Conservation (phyloP, 1,140 invertebrate species). For the Drosophila auraria region DNA sequence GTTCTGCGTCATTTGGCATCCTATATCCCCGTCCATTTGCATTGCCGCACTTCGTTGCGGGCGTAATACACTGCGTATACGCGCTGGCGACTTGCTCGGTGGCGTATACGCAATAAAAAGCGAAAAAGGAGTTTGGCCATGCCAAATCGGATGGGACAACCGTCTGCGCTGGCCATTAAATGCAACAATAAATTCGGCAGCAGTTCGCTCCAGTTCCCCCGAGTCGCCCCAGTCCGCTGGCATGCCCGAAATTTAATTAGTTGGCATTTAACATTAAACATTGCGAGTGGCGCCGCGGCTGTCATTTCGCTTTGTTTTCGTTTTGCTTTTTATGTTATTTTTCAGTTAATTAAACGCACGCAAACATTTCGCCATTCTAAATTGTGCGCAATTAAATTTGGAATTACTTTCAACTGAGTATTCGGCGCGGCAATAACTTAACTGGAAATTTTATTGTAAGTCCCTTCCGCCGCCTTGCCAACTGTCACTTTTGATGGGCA, state of each 20-base stretch:
- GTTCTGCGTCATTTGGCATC: conserved; percentile 52
- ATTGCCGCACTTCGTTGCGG: conserved; percentile 49
- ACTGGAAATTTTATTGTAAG: conserved; percentile 78
- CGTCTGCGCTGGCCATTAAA: conserved; percentile 73
- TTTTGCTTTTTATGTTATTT: conserved; percentile 66
- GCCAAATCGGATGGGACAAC: conserved; percentile 48
- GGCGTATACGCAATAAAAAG: conserved; percentile 75
- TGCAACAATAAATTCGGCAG: conserved; percentile 75
- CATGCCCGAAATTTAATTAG: conserved; percentile 80
- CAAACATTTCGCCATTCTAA: conserved; percentile 79
- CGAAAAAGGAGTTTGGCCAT: conserved; percentile 27
- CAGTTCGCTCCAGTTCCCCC: not conserved
- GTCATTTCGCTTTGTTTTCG: conserved; percentile 47
- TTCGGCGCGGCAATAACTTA: conserved; percentile 73
- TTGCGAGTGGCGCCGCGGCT: conserved; percentile 54
- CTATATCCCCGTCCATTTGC: conserved; percentile 31
- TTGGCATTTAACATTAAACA: conserved; percentile 81
- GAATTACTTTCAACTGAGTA: conserved; percentile 77
- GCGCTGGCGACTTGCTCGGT: conserved; percentile 9
- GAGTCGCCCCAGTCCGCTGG: conserved; percentile 47
- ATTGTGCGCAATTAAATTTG: conserved; percentile 82
- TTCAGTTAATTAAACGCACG: conserved; percentile 82
- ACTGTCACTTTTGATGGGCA: conserved; percentile 76
- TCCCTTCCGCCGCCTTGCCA: conserved; percentile 60
- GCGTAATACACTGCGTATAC: conserved; percentile 75